A percentile compares a stretch with the other conserved stretches of the same genome.
Conservation (phyloP, 2,113 vertebrate species). For the Heterotilapia buettikoferi region DNA sequence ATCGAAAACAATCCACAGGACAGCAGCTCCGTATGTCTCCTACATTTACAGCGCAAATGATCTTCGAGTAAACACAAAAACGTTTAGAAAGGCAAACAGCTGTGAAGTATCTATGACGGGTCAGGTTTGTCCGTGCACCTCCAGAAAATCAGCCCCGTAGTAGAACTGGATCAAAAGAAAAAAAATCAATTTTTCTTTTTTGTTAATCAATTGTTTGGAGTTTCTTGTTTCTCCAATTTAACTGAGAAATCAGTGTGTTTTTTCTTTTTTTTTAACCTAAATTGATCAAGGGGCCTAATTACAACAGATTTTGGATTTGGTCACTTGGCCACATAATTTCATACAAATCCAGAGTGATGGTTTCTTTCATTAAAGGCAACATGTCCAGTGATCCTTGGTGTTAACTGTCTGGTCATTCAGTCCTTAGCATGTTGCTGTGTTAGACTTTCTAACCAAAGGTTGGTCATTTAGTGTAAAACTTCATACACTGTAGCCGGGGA, state of each 20-base stretch:
- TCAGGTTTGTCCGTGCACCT: rapidly evolving
- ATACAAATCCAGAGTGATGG: background rate
- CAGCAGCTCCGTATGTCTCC: background rate
- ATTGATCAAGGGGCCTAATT: background rate
- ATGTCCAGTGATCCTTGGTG: background rate
- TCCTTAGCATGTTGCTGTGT: background rate
- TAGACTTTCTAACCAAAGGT: background rate
- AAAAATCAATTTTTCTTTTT: rapidly evolving
- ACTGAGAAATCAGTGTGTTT: background rate
- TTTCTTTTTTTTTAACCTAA: rapidly evolving
- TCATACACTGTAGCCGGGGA: background rate
- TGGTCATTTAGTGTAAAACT: background rate
- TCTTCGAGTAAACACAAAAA: background rate
- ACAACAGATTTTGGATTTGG: background rate
- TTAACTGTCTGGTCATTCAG: background rate
- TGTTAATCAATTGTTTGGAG: rapidly evolving
- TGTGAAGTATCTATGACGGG: rapidly evolving
- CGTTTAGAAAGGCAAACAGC: background rate
- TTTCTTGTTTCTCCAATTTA: background rate
- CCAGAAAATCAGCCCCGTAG: background rate
- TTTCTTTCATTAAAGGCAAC: rapidly evolving
- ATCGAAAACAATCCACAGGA: background rate
- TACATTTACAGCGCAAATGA: background rate
- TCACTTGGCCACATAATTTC: background rate
- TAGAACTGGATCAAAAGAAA: background rate